Percentiles rank a stretch among this genome's conserved stretches.
Evolutionary conservation across 2,888 invertebrate species (phyloP).

Genomic region (Pyrgus malvae): DNA sequence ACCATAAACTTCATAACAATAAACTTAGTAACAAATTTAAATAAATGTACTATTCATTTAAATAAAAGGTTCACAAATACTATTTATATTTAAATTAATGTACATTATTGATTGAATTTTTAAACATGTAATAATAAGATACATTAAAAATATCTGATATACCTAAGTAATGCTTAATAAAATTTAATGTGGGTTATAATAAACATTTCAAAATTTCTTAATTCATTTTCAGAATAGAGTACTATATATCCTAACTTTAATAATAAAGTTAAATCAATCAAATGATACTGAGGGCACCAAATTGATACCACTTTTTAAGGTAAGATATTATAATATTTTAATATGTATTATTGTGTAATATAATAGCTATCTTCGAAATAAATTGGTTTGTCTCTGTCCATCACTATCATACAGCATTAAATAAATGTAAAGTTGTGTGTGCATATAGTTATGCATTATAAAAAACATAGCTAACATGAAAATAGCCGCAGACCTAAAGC

Average conservation of each 20-base stretch:
- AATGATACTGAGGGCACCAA: constrained; percentile 48
- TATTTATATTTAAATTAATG: too few relatives aligned
- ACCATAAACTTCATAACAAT: too few relatives aligned
- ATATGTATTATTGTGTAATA: background rate
- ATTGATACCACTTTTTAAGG: constrained; percentile 69
- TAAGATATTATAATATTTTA: constrained; percentile 34
- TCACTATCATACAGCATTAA: background rate
- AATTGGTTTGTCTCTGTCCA: too few relatives aligned
- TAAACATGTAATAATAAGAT: too few relatives aligned
- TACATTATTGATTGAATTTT: too few relatives aligned
- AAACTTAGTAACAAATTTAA: too few relatives aligned
- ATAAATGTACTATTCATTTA: too few relatives aligned
- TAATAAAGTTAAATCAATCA: constrained; percentile 50
- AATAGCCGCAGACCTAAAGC: too few relatives aligned
- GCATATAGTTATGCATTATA: background rate
- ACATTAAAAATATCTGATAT: background rate
- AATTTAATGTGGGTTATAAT: background rate
- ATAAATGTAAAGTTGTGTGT: background rate
- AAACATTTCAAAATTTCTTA: too few relatives aligned
- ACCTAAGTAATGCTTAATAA: background rate
- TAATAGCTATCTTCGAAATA: too few relatives aligned
- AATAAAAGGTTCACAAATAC: too few relatives aligned
- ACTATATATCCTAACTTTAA: constrained; percentile 62
- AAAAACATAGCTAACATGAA: too few relatives aligned
- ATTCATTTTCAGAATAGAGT: constrained; percentile 69